Evolutionary conservation across 2,888 invertebrate genomes (phyloP), one percentile per base, ranked within the genome.

Genomic region (Trichogramma dendrolimi): DNA sequence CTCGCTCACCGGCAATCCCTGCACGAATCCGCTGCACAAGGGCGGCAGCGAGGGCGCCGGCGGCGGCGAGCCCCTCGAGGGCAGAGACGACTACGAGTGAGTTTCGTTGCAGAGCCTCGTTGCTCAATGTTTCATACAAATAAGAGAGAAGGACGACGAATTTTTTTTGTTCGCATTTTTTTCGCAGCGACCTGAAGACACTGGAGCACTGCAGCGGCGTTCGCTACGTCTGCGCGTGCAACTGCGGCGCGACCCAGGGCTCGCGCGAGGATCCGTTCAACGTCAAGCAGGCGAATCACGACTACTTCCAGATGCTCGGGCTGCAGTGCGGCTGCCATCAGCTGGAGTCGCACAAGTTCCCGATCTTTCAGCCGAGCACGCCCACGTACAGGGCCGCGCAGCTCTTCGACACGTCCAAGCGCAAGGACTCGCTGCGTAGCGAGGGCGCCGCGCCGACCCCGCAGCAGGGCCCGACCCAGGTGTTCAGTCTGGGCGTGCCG

Each of bases 231-330:
- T 87, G 92, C 47, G 91, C 92, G 6, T 99, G 98, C 78, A 93
- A 94, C 81, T 99, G 98, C 81, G 98, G 97, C 0, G 85, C 90
- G 64, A 88, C 86, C 68, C 94, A 94, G 80, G 89, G 88, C 4
- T 85, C 91, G 3, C 86, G 96, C 48, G 93, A 90, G 67, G 98
- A 98, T 82, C 97, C 98, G 0, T 99, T 97, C 79, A 86, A 87
- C 39, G 85, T 91, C 48, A 84, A 88, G 69, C 87, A 89, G 71
- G 96, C 97, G n/a, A 98, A 98, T 81, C 88, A 85, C 80, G 87
- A 89, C 55, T 97, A 94, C 82, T 97, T 95, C 80, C 81, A 85
- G 70, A 81, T 84, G 61, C 82, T 94, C 59, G 87, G 87, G 1
- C 87, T 87, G 61, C 90, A 90, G 71, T 91, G 91, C 74, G 89